Evolutionary conservation across 1,140 invertebrate genomes (phyloP).

Genomic region (Drosophila pruinosa): DNA sequence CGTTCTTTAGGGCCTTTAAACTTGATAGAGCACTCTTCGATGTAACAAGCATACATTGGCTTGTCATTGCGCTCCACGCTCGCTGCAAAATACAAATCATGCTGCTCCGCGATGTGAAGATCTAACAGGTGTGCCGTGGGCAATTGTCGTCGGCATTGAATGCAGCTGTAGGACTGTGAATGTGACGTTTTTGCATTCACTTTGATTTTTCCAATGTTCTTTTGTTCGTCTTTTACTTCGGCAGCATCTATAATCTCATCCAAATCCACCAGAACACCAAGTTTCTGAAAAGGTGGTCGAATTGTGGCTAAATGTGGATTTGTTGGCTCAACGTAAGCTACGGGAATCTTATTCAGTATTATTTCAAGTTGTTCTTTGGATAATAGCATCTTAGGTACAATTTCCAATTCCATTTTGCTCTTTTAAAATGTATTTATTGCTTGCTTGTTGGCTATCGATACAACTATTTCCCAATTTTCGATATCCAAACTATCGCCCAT

Average conservation of each 20-base stretch:
- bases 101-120: constrained; percentile 87
- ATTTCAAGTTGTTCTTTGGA: constrained; percentile 26
- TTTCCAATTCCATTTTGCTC: constrained; percentile 14
- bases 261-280: constrained; percentile 54
- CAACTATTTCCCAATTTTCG: neutral
- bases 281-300: constrained; percentile 47
- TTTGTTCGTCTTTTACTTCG: neutral
- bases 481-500: neutral
- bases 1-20: constrained; percentile 84
- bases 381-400: neutral
- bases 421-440: constrained; percentile 7
- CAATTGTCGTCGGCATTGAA: constrained; percentile 85
- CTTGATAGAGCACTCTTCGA: constrained; percentile 86
- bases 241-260: constrained; percentile 42
- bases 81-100: constrained; percentile 87
- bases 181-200: constrained; percentile 3
- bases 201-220: neutral
- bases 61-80: constrained; percentile 84
- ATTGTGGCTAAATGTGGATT: neutral
- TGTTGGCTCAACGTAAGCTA: constrained; percentile 22
- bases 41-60: constrained; percentile 87
- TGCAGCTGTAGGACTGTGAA: constrained; percentile 54
- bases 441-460: neutral
- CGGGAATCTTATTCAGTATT: constrained; percentile 13
- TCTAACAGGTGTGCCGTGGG: constrained; percentile 87